Percentiles rank a stretch among this genome's conserved stretches.
Evolutionary conservation across 2,113 vertebrate species (phyloP).

Genomic region (Montifringilla adamsi): DNA sequence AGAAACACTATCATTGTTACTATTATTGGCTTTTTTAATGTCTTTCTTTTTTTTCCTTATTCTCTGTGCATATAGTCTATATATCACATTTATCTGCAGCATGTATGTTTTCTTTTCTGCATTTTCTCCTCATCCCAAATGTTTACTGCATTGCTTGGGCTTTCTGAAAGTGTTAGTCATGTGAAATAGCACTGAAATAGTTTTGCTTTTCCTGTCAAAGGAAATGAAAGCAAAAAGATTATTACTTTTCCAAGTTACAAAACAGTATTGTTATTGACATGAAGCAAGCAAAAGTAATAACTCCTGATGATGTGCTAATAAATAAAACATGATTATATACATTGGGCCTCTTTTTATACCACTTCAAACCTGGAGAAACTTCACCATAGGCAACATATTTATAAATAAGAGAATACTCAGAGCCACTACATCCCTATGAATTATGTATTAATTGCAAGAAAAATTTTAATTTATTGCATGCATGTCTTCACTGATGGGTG

Average conservation of each 20-base stretch:
- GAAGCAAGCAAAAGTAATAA: not conserved
- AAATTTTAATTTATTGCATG: not conserved
- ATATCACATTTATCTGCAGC: not conserved
- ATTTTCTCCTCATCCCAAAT: not conserved
- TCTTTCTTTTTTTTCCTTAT: not conserved
- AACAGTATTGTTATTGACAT: not conserved
- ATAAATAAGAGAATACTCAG: not conserved
- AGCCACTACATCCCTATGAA: not conserved
- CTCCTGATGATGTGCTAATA: not conserved
- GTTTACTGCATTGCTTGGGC: not conserved
- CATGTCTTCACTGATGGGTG: not conserved
- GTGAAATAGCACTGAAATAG: conserved; percentile 18
- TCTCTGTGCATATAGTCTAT: not conserved
- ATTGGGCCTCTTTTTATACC: not conserved
- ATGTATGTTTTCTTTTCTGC: not conserved
- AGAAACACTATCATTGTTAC: not conserved
- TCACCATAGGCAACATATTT: not conserved
- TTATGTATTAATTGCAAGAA: not conserved
- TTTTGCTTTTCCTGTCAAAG: not conserved
- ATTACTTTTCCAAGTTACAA: conserved; percentile 10
- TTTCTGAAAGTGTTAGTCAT: conserved; percentile 34
- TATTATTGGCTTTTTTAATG: not conserved
- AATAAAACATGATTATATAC: conserved; percentile 8
- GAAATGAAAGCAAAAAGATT: conserved; percentile 44
- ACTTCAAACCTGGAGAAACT: not conserved